Percentiles rank a stretch among this genome's conserved stretches.
These are phyloP conservation scores for Eumaeus atala DNA, from an alignment of 1,140 invertebrate species.

Conservation along the genomic window DNA sequence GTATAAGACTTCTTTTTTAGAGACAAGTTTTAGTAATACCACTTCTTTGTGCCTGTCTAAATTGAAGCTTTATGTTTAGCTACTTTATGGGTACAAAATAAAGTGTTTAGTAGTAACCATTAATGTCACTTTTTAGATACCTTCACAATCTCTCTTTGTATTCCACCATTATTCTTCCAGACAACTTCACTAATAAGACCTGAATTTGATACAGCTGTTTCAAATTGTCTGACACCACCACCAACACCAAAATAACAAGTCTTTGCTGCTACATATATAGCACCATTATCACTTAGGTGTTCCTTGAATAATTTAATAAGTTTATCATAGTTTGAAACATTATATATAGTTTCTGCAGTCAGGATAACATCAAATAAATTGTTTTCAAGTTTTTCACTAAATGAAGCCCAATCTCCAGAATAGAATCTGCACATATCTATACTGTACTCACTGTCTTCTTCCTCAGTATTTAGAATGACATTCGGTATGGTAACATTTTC, in stretches of 20 bases:
- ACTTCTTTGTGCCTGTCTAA: too few species aligned
- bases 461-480: constrained; percentile 79
- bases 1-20: too few species aligned
- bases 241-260: constrained; percentile 93
- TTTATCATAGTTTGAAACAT: constrained; percentile 85
- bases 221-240: constrained; percentile 84
- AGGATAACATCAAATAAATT: constrained; percentile 88
- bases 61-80: too few species aligned
- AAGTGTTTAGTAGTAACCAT: too few species aligned
- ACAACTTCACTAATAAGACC: constrained; percentile 74
- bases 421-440: constrained; percentile 79
- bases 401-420: constrained; percentile 86
- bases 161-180: constrained; percentile 77
- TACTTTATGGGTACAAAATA: too few species aligned
- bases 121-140: constrained; percentile 44
- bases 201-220: constrained; percentile 75
- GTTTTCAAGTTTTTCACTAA: constrained; percentile 70
- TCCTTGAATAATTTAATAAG: constrained; percentile 81
- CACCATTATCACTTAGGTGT: constrained; percentile 79
- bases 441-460: constrained; percentile 60
- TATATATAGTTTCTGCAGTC: constrained; percentile 94
- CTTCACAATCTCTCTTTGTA: constrained; percentile 76
- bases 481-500: constrained; percentile 85
- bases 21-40: too few species aligned
- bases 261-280: constrained; percentile 86